Base-by-base conservation (phyloP, 2,113 vertebrate genomes). In the Dinomys branickii region DNA sequence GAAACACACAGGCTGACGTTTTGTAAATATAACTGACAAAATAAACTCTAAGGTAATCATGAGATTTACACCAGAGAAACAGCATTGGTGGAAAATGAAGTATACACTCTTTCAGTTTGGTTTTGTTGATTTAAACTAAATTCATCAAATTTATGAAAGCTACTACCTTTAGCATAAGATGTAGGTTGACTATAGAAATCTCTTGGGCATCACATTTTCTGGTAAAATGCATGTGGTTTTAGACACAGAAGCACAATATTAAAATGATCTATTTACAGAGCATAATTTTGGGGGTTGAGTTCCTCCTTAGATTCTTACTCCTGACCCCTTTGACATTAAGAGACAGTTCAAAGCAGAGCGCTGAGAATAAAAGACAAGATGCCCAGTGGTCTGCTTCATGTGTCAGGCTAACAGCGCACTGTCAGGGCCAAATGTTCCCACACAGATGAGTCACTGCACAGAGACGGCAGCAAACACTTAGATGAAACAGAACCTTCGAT, bases 321-420 rank as follows among this genome's bases (percentile, higher is more conserved):
- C 85, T 41, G 28, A 67, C 17, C 50, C 58, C 4, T 89, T 90
- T 93, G 92, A 52, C 82, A 92, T 92, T 20, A 90, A 75, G 44
- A 78, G 69, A 3, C 65, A 58, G 88, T 94, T 88, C 94, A 90
- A 95, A 96, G n/a, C 35, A 58, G 24, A 85, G 54, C 54, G 82
- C 41, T 88, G 28, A 91, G 96, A 84, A 90, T 9, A 58, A 92
- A 94, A 92, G 93, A 75, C 4, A 91, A 77, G 50, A 47, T 89
- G 44, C 3, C 95, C 77, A 69, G n/a, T 93, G 85, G 93, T 78
- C 41, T 88, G 33, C 41, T 93, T 38, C 86, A 28, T 24, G 24
- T 91, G 56, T 56, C 59, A 69, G n/a, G 28, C 35, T 91, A 58
- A 85, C 28, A 50, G 61, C 17, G 35, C 16, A 50, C 30, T 58